These are phyloP conservation scores for Tachycineta bicolor DNA, from an alignment of 2,113 vertebrate species.

Conservation along the genomic window DNA sequence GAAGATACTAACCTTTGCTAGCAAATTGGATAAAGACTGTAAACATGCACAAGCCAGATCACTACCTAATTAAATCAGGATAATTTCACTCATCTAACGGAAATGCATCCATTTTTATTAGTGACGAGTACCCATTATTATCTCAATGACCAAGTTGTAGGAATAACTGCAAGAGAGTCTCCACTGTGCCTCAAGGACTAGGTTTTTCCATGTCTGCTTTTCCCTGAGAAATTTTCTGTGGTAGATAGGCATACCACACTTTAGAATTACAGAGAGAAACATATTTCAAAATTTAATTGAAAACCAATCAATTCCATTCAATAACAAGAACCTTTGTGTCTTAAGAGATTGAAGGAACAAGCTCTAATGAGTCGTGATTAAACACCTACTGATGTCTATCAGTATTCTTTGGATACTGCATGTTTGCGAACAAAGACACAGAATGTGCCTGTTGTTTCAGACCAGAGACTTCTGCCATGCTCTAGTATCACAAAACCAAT, in stretches of 20 bases:
- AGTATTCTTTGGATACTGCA: not conserved
- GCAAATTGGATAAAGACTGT: not conserved
- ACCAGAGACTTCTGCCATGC: not conserved
- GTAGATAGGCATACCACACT: not conserved
- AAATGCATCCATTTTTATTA: slow-evolving; percentile 2
- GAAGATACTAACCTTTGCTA: not conserved
- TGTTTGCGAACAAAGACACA: not conserved
- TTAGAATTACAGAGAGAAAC: not conserved
- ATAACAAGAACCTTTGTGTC: not conserved
- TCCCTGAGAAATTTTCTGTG: not conserved
- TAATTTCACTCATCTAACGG: not conserved
- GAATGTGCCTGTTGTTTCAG: not conserved
- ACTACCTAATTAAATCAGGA: slow-evolving; percentile 18
- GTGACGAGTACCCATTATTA: not conserved
- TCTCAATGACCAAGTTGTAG: not conserved
- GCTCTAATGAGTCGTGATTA: not conserved
- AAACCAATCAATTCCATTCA: not conserved
- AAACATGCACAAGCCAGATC: not conserved
- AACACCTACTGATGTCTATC: not conserved
- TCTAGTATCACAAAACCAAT: not conserved
- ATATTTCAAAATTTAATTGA: not conserved
- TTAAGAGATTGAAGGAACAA: not conserved
- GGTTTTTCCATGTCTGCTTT: not conserved
- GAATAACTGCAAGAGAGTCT: not conserved
- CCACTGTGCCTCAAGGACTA: not conserved